Evolutionary conservation across 1,140 invertebrate species (phyloP).

Genomic region (Whitmania pigra): DNA sequence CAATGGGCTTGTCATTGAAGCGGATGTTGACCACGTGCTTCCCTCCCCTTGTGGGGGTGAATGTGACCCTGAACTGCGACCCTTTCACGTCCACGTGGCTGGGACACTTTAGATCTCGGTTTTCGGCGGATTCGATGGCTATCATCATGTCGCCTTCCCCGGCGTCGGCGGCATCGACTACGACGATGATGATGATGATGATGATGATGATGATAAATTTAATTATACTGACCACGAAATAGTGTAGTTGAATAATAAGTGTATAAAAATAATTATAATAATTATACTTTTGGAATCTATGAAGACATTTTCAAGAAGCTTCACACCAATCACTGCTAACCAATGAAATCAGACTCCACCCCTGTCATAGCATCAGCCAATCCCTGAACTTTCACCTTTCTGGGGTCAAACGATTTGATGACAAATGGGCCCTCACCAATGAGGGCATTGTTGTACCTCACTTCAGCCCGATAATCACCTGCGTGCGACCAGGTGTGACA

Average conservation of each 20-base stretch:
- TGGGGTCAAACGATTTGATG: constrained; percentile 9
- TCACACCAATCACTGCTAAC: background rate
- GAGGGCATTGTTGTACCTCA: background rate
- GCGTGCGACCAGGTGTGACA: too few relatives aligned
- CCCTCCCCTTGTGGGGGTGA: constrained; percentile 78
- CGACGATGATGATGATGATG: constrained; percentile 42
- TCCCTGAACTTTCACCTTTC: background rate
- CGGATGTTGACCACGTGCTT: constrained; percentile 89
- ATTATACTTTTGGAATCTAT: background rate
- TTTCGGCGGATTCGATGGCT: constrained; percentile 69
- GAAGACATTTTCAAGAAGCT: too few relatives aligned
- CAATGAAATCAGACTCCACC: background rate
- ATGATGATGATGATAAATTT: background rate
- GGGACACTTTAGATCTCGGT: constrained; percentile 84
- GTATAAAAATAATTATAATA: background rate
- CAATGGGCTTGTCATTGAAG: constrained; percentile 93
- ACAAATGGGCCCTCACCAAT: constrained; percentile 1
- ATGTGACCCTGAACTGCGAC: constrained; percentile 81
- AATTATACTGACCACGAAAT: background rate
- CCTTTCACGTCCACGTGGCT: constrained; percentile 85
- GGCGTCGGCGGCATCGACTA: constrained; percentile 86
- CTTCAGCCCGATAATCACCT: background rate
- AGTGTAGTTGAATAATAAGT: background rate
- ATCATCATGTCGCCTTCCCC: constrained; percentile 97
- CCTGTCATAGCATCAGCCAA: background rate